A percentile compares a stretch with the other conserved stretches of the same genome.
Conservation (phyloP, 2,888 invertebrate genomes). For the Diaperis boleti region DNA sequence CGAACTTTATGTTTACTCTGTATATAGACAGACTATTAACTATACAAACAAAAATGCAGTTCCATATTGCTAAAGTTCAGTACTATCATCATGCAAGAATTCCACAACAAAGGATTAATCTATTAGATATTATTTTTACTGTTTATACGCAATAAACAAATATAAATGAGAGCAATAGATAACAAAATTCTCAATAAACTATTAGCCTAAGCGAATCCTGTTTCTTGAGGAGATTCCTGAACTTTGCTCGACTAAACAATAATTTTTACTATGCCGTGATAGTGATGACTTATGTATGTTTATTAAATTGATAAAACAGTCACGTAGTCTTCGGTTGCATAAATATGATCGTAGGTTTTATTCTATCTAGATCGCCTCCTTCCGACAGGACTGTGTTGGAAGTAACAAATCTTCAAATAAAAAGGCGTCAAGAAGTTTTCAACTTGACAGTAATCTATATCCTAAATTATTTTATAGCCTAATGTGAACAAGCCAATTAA, state of each 20-base stretch:
- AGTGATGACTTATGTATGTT: constrained; percentile 20
- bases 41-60: no score
- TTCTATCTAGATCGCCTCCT: no score
- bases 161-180: constrained; percentile 18
- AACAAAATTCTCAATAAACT: constrained; percentile 27
- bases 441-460: no score
- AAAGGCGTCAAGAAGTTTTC: no score
- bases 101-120: no score
- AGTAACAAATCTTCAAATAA: no score
- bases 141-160: constrained; percentile 6
- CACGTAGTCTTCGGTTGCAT: constrained; percentile 18
- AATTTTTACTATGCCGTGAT: constrained; percentile 14
- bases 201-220: constrained; percentile 15
- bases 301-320: constrained; percentile 31
- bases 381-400: no score
- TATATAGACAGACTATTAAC: background rate
- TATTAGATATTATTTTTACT: constrained; percentile 14
- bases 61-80: no score
- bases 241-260: constrained; percentile 27
- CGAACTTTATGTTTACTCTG: background rate
- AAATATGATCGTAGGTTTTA: no score
- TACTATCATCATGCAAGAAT: no score
- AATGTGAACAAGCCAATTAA: no score
- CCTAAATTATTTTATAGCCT: no score
- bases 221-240: constrained; percentile 21